Evolutionary conservation across 2,113 vertebrate genomes (phyloP).

Genomic region (Notarius lentiginosus): DNA sequence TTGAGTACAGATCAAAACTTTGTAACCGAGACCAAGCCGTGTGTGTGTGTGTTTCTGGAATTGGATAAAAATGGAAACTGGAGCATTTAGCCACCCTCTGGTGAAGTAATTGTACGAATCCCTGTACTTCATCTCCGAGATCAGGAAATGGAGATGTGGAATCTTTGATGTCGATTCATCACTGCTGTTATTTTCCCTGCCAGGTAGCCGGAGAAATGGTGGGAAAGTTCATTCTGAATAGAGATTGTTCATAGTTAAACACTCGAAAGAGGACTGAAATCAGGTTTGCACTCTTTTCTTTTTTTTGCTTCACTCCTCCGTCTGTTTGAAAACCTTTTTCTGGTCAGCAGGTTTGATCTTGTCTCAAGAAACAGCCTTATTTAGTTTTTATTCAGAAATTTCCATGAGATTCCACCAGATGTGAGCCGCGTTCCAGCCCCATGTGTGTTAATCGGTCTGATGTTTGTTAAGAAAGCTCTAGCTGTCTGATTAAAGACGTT

Average conservation of each 20-base stretch:
- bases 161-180: conserved; percentile 1
- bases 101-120: conserved; percentile 8
- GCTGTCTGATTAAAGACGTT: conserved; percentile 13
- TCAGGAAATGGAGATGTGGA: conserved; percentile 21
- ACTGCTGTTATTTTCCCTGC: background rate
- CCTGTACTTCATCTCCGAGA: conserved; percentile 28
- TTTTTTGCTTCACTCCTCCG: background rate
- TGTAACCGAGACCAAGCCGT: background rate
- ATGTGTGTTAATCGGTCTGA: background rate
- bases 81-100: background rate
- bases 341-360: conserved; percentile 1
- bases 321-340: background rate
- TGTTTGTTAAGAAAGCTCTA: conserved; percentile 12
- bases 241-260: background rate
- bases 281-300: background rate
- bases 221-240: background rate
- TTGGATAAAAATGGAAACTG: conserved; percentile 19
- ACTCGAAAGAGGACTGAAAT: background rate
- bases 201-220: background rate
- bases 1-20: background rate
- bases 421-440: background rate
- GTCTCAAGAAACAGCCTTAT: background rate
- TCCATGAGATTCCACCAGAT: background rate
- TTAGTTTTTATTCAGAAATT: background rate
- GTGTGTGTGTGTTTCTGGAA: conserved; percentile 12